These are phyloP conservation scores for Loxodonta africana DNA, from an alignment of 2,113 vertebrate species.

Conservation along the genomic window DNA sequence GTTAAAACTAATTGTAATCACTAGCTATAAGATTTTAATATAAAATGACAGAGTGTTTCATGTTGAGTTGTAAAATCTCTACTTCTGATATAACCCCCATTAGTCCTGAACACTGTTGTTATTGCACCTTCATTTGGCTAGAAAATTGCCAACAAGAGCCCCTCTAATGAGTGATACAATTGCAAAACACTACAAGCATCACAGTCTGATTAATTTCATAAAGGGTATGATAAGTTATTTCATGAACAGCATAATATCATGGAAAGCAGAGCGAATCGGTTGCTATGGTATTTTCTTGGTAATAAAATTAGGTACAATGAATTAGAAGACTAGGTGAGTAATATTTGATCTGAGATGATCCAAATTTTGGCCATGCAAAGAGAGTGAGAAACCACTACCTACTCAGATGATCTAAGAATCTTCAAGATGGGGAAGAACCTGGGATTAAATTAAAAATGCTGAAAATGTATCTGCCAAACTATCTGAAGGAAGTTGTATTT, in stretches of 20 bases:
- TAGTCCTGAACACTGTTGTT: conserved; percentile 39
- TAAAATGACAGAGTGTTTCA: conserved; percentile 71
- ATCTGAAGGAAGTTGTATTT: background rate
- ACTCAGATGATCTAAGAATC: background rate
- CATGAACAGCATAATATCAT: conserved; percentile 39
- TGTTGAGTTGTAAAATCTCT: conserved; percentile 63
- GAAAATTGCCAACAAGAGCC: conserved; percentile 54
- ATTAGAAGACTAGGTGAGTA: background rate
- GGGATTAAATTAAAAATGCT: conserved; percentile 30
- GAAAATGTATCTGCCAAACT: background rate
- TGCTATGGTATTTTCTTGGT: background rate
- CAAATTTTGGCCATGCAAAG: background rate
- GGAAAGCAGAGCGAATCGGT: background rate
- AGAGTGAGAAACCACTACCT: background rate
- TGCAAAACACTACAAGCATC: conserved; percentile 55
- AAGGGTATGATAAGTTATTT: conserved; percentile 64
- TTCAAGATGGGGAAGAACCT: background rate
- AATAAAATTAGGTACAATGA: conserved; percentile 50
- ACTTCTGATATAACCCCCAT: conserved; percentile 59
- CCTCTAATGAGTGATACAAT: conserved; percentile 52
- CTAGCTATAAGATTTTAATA: conserved; percentile 61
- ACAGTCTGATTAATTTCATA: conserved; percentile 52
- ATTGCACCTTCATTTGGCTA: conserved; percentile 59
- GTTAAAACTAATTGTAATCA: conserved; percentile 63
- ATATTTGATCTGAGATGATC: background rate